These are phyloP conservation scores for Thereva unica DNA, from an alignment of 2,888 invertebrate genomes.

Conservation along the genomic window DNA sequence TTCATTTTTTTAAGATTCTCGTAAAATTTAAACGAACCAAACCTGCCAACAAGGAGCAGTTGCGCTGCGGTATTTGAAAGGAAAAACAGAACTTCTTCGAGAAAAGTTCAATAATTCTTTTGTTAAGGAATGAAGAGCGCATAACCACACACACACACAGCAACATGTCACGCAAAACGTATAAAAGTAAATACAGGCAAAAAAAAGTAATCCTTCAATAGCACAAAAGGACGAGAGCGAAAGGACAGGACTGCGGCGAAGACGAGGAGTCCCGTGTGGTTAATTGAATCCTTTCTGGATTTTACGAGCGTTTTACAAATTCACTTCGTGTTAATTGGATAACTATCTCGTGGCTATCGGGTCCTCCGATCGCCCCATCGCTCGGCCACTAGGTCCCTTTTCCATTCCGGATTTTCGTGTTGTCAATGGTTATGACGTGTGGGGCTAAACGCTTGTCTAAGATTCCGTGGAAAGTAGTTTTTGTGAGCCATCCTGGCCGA, in stretches of 20 bases:
- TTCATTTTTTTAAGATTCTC: conserved; percentile 18
- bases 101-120: not conserved
- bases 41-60: conserved; percentile 2
- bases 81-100: not conserved
- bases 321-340: conserved; percentile 38
- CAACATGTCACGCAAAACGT: conserved; percentile 30
- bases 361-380: conserved; percentile 12
- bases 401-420: conserved; percentile 13
- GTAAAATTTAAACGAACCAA: not conserved
- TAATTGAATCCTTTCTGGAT: conserved; percentile 37
- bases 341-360: conserved; percentile 28
- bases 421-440: conserved; percentile 28
- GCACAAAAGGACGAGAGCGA: not conserved
- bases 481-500: conserved; percentile 2
- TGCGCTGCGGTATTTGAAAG: conserved; percentile 1
- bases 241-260: not conserved
- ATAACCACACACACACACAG: not conserved
- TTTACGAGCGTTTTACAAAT: conserved; percentile 38
- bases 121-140: not conserved
- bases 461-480: conserved; percentile 27
- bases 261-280: conserved; percentile 33
- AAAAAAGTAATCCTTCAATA: conserved; percentile 2
- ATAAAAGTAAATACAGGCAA: conserved; percentile 22
- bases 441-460: conserved; percentile 13
- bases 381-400: not conserved